Evolutionary conservation across 2,113 vertebrate species (phyloP).

Genomic region (Brachyhypopomus occidentalis): DNA sequence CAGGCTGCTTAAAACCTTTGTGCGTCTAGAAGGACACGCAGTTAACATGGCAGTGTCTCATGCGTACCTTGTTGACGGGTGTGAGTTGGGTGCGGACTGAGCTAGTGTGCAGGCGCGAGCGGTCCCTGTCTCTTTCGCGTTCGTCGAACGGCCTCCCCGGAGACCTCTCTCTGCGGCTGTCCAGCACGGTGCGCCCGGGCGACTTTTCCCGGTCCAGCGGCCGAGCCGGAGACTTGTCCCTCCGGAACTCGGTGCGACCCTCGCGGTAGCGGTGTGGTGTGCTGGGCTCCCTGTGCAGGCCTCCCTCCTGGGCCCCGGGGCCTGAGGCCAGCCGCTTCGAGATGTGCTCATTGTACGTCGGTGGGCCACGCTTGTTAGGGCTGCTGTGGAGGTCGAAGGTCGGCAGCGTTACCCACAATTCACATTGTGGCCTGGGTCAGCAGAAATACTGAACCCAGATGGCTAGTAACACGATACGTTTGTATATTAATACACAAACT

Average conservation of each 20-base stretch:
- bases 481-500: neutral
- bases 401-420: neutral
- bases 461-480: neutral
- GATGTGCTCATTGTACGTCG: slow-evolving; percentile 98
- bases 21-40: slow-evolving; percentile 43
- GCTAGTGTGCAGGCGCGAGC: slow-evolving; percentile 84
- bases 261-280: slow-evolving; percentile 95
- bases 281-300: slow-evolving; percentile 92
- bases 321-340: slow-evolving; percentile 91
- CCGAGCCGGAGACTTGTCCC: slow-evolving; percentile 95
- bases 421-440: neutral
- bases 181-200: slow-evolving; percentile 84
- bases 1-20: slow-evolving; percentile 26
- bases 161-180: slow-evolving; percentile 91
- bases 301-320: slow-evolving; percentile 83
- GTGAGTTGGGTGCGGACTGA: slow-evolving; percentile 90
- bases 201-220: slow-evolving; percentile 95
- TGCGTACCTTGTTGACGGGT: slow-evolving; percentile 92
- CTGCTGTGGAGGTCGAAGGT: slow-evolving; percentile 72
- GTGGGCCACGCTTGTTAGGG: slow-evolving; percentile 95
- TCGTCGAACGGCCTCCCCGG: slow-evolving; percentile 92
- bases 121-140: slow-evolving; percentile 55
- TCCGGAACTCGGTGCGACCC: slow-evolving; percentile 90
- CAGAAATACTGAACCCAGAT: neutral
- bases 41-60: slow-evolving; percentile 41